Evolutionary conservation across 2,113 vertebrate species (phyloP), one percentile per base, ranked within the genome.

Genomic region (Pan paniscus): DNA sequence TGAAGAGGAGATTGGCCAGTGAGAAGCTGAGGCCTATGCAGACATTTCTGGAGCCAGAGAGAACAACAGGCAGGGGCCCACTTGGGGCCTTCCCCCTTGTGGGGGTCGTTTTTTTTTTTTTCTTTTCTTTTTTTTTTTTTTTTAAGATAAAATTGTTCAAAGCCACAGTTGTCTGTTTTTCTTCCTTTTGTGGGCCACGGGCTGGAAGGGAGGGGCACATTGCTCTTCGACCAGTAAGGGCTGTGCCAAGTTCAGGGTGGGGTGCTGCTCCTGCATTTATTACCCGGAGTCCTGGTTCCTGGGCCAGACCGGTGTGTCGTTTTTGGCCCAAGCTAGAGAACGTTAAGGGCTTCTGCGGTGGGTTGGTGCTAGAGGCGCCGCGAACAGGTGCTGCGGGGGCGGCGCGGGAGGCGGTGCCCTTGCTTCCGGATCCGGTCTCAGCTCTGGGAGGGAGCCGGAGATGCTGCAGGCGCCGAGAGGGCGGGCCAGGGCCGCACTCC

Each of bases 61-160:
- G 86, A 90, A 85, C n/a, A 50, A 70, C 17, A 95, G 87, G 81
- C 94, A 67, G 86, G 83, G 93, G 93, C 72, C 92, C 93, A 70
- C n/a, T 4, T 50, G 72, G 95, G 96, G 85, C 90, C 87, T 89
- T 89, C 43, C 93, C 89, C 73, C 23, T 70, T 52, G 5, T 80
- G 70, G 95, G 95, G 61, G 35, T 2, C 23, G 57, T 50, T 84
- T 75, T 86, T 50, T 76, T 76, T 85, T 73, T 67, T 43, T 43
- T 46, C 27, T 11, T 23, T 40, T 40, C 40, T 16, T 57, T 23
- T 35, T 80, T 78, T 93, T 76, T 91, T 91, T 93, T 96, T 96
- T 80, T 18, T 0, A 97, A 97, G 87, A 97, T 98, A 97, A 98
- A 97, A 90, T 82, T 93, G 89, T 97, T 95, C 46, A 93, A 90